phyloP scores from a whole-genome alignment of 2,113 vertebrate genomes.

The Octodon degus region DNA sequence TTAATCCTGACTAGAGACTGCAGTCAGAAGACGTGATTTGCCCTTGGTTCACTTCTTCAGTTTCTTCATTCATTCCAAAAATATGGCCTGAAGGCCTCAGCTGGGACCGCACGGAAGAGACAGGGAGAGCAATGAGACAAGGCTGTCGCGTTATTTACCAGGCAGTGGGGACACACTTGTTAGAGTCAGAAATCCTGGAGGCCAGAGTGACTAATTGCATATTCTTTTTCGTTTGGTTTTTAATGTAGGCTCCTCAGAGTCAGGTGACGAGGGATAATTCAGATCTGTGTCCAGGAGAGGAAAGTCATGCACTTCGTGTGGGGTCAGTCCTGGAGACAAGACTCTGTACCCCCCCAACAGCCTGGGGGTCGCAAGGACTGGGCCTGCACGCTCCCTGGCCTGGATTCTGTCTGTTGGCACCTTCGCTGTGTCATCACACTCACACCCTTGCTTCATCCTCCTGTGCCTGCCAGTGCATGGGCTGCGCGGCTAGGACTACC shows the following conservation, averaged over 20 bases:
- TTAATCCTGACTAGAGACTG: constrained; percentile 30
- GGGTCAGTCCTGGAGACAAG: background rate
- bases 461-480: background rate
- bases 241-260: background rate
- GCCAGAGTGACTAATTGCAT: background rate
- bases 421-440: background rate
- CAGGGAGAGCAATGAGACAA: background rate
- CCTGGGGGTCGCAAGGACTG: background rate
- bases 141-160: background rate
- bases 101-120: background rate
- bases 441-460: background rate
- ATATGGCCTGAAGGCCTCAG: background rate
- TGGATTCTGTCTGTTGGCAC: background rate
- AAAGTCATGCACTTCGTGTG: background rate
- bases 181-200: background rate
- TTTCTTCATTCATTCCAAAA: constrained; percentile 50
- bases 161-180: background rate
- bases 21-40: background rate
- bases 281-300: constrained; percentile 8
- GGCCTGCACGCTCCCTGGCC: background rate
- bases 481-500: background rate
- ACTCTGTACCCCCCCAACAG: background rate
- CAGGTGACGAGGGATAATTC: background rate
- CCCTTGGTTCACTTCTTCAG: background rate
- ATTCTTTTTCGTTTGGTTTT: background rate